Base-by-base conservation (phyloP, 2,797 vertebrate species). In the Hemitrygon akajei region DNA sequence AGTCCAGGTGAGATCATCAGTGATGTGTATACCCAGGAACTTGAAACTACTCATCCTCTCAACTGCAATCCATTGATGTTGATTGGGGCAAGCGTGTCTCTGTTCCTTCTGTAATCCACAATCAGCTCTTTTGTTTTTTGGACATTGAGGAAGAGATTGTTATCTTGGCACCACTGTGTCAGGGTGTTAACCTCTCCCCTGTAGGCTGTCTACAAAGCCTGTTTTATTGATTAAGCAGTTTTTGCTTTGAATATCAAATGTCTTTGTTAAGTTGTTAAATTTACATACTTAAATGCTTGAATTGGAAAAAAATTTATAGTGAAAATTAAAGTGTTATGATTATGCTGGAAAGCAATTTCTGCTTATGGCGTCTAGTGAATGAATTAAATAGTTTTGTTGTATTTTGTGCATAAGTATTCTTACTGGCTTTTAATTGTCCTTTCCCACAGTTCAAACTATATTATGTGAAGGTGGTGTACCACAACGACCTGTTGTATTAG, bases 401-500 rank as follows among this genome's bases (percentile, higher is more conserved):
- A 30, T 5, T 16, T 69, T 58, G 91, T 40, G 56, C 66, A 47
- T 69, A 20, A 4, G 69, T 47, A 69, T 81, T 37, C 22, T 60
- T 27, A 66, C 27, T 56, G 30, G 66, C 66, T 58, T 94, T 27
- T 94, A 81, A 63, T 56, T 93, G 82, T 94, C 77, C 37, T 94
- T 94, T 94, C 94, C 95, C 96, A 94, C 58, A 97, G 97, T 97
- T 66, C 97, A 98, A 95, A 96, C 95, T 0, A 93, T 97, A 47
- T 97, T 99, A 0, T 98, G 98, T 30, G 98, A 98, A 96, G 99
- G 99, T 3, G 99, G 98, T 0, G 98, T 99, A 0, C 98, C 99
- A 30, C 99, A 98, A 96, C 98, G 98, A 95, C 99, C 99, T 0
- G 97, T 98, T 94, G 98, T 99, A 94, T 99, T 99, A 94, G 99